Conservation (phyloP, 2,113 vertebrate species). For the Vombatus ursinus region DNA sequence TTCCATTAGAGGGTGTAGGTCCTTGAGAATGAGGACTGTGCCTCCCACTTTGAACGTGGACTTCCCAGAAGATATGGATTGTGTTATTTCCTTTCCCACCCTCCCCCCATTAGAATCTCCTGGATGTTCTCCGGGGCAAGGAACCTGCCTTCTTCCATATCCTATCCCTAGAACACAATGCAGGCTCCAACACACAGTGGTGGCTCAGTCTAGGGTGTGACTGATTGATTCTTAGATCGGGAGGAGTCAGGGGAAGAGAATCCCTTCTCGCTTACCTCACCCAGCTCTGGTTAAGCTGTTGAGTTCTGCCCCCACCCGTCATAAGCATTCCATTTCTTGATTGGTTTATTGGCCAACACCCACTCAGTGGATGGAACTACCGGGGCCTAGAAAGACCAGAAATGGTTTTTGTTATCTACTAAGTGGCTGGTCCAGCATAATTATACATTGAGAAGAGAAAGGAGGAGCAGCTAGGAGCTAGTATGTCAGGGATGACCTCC, state of each 20-base stretch:
- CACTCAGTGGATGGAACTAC: background rate
- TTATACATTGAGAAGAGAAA: conserved; percentile 93
- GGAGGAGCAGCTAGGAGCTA: conserved; percentile 93
- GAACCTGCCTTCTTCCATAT: background rate
- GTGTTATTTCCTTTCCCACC: too few relatives aligned
- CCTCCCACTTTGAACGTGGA: too few relatives aligned
- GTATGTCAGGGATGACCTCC: conserved; percentile 86
- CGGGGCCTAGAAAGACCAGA: background rate
- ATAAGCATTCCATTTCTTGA: background rate
- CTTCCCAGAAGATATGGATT: too few relatives aligned
- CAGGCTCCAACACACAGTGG: background rate
- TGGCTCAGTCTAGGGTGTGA: background rate
- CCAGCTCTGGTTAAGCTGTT: background rate
- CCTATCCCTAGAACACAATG: background rate
- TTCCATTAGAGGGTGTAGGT: too few relatives aligned
- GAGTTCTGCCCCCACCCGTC: background rate
- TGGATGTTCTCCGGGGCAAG: background rate
- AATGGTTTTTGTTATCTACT: conserved; percentile 85
- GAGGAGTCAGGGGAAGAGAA: too few relatives aligned
- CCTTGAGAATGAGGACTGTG: too few relatives aligned
- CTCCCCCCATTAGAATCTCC: too few relatives aligned
- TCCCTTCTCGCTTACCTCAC: background rate
- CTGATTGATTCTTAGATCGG: too few relatives aligned
- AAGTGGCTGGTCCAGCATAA: conserved; percentile 93
- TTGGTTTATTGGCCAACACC: background rate